Evolutionary conservation across 2,888 invertebrate genomes (phyloP), one percentile per base, ranked within the genome.

Genomic region (Spodoptera exigua): DNA sequence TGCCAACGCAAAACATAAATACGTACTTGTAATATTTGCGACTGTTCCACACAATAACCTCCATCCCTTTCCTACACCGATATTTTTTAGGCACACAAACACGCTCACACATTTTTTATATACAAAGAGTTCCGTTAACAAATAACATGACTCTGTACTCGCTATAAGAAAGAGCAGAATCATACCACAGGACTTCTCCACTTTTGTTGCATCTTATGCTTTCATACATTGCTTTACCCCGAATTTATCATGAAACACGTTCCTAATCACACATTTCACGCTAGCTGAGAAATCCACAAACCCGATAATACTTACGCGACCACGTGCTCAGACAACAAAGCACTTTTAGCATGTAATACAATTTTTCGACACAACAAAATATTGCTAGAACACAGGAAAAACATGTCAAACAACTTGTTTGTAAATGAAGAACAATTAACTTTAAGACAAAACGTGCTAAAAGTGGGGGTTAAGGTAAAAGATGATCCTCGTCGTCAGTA

Each of bases 401-500:
- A 66, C 27, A 32, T 14, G 46, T 7, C 27, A 34, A n/a, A 9
- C 21, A 43, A 47, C 1, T 12, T 27, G 7, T 57, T 57, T 70
- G 70, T 76, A 70, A 67, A 60, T 65, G 57, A 64, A 66, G 54
- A 51, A 61, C 66, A 76, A 74, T 72, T 67, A 65, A 54, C 70
- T 66, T 62, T 27, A 27, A 27, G 27, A 27, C 27, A 47, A 51
- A 63, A 71, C 32, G 18, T 70, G 71, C 70, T 67, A 73, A 65
- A 71, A 69, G 67, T 65, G 58, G 55, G 62, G 57, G 64, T 64
- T 67, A 68, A 76, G 74, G 73, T 67, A 65, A 75, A 66, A 74
- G 61, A 80, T 70, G 77, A 76, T 70, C 76, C 64, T 72, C 60
- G 48, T 57, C 68, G 66, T 74, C 70, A 60, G 70, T 84, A 84